Conservation (phyloP, 1,140 invertebrate species). For the Saxidomus purpurata region DNA sequence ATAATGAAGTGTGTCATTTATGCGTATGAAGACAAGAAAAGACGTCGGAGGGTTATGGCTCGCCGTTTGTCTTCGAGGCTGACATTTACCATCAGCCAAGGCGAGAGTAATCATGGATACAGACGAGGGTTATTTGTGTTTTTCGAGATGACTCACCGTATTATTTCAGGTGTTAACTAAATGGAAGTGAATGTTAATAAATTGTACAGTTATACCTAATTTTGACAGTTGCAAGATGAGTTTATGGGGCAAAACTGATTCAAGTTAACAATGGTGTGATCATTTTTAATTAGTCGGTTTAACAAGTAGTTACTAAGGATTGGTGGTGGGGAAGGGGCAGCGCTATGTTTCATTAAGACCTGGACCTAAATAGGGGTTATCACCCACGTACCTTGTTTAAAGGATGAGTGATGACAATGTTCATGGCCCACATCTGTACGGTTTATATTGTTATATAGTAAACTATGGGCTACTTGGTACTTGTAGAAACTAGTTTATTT, state of each 20-base stretch:
- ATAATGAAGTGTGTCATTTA: constrained; percentile 47
- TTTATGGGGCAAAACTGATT: background rate
- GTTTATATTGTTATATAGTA: too few species aligned
- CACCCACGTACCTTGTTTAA: too few species aligned
- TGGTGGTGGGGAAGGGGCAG: too few species aligned
- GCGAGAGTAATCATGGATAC: constrained; percentile 14
- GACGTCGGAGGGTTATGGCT: constrained; percentile 25
- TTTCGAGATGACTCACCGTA: background rate
- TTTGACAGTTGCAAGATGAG: background rate
- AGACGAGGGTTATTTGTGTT: background rate
- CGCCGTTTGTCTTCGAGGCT: constrained; percentile 7
- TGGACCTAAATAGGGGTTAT: too few species aligned
- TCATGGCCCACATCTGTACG: too few species aligned
- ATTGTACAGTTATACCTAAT: background rate
- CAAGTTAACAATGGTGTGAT: too few species aligned
- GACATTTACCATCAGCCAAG: constrained; percentile 21
- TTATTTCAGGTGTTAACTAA: background rate
- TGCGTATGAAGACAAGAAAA: constrained; percentile 1
- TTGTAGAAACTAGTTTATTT: too few species aligned
- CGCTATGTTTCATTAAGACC: too few species aligned
- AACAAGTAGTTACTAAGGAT: too few species aligned
- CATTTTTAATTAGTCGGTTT: too few species aligned
- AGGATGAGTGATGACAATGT: too few species aligned
- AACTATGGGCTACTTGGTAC: too few species aligned
- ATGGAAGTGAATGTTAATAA: background rate